These are phyloP conservation scores for Reinhardtius hippoglossoides DNA, from an alignment of 2,113 vertebrate genomes.

Conservation along the genomic window DNA sequence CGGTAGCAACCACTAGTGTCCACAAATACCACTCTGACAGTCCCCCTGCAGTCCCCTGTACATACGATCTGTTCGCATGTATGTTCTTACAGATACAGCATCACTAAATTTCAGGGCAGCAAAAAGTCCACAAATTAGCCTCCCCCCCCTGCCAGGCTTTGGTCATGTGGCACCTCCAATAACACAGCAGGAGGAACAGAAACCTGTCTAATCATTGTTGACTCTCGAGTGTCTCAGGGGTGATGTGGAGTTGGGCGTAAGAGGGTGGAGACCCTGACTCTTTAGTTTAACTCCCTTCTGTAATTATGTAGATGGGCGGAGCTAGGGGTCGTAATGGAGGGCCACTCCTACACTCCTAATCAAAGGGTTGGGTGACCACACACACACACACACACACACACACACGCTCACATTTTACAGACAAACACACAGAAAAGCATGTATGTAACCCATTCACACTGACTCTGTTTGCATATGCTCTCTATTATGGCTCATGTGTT, in stretches of 20 bases:
- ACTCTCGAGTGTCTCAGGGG: slow-evolving; percentile 10
- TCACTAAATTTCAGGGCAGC: slow-evolving; percentile 61
- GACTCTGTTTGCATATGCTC: slow-evolving; percentile 44
- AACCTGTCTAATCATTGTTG: slow-evolving; percentile 51
- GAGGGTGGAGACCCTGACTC: slow-evolving; percentile 74
- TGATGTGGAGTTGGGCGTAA: slow-evolving; percentile 47
- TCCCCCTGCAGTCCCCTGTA: slow-evolving; percentile 6
- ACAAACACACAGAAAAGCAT: slow-evolving; percentile 36
- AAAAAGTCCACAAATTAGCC: slow-evolving; percentile 46
- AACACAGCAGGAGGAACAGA: slow-evolving; percentile 47
- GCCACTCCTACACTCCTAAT: slow-evolving; percentile 70
- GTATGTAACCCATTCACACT: slow-evolving; percentile 14
- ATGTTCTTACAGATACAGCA: slow-evolving; percentile 1
- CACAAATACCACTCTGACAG: slow-evolving; percentile 62
- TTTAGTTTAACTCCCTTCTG: slow-evolving; percentile 51
- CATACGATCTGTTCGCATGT: slow-evolving; percentile 16
- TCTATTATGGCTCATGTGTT: slow-evolving; percentile 46
- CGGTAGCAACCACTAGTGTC: slow-evolving; percentile 41
- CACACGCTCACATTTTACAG: not conserved
- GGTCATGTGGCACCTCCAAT: slow-evolving; percentile 66
- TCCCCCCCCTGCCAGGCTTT: slow-evolving; percentile 25
- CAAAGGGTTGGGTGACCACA: slow-evolving; percentile 71
- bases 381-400: slow-evolving; percentile 40
- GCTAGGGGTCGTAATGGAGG: slow-evolving; percentile 59
- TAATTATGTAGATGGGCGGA: slow-evolving; percentile 69